phyloP scores from a whole-genome alignment of 2,888 invertebrate genomes.

The Rugalucina vietnamica region DNA sequence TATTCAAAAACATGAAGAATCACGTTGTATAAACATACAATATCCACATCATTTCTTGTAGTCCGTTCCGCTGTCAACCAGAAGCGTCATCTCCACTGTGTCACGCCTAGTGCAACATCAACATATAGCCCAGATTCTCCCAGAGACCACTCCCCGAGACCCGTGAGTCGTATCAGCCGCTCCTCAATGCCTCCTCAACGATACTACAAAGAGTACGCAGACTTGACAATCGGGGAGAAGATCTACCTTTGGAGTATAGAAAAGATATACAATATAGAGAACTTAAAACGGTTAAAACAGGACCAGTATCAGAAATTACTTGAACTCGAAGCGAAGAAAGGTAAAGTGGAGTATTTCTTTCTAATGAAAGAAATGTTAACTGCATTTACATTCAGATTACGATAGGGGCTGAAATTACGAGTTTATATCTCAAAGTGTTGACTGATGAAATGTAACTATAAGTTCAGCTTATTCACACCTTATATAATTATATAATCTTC shows the following conservation, averaged over 20 bases:
- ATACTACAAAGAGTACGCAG: constrained; percentile 57
- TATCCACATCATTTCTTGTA: constrained; percentile 37
- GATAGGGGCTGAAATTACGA: too few relatives aligned
- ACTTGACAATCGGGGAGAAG: constrained; percentile 69
- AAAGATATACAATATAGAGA: constrained; percentile 72
- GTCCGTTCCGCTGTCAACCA: constrained; percentile 71
- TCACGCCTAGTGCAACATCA: constrained; percentile 30
- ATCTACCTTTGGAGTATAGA: constrained; percentile 75
- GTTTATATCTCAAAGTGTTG: too few relatives aligned
- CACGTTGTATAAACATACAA: too few relatives aligned
- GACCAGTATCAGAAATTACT: constrained; percentile 73
- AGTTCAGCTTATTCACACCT: too few relatives aligned
- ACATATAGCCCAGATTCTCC: constrained; percentile 44
- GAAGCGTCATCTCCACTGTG: constrained; percentile 68
- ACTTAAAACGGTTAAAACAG: constrained; percentile 72
- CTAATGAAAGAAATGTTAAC: neutral
- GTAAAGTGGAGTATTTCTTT: constrained; percentile 41
- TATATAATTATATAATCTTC: too few relatives aligned
- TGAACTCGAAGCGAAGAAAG: constrained; percentile 69
- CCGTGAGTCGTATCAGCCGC: constrained; percentile 47
- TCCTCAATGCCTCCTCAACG: constrained; percentile 55
- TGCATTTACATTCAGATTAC: too few relatives aligned
- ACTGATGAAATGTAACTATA: too few relatives aligned
- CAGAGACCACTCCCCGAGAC: neutral
- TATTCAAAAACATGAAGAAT: too few relatives aligned